Evolutionary conservation across 2,113 vertebrate genomes (phyloP), one percentile per base, ranked within the genome.

Genomic region (Leptocoma aspasia): DNA sequence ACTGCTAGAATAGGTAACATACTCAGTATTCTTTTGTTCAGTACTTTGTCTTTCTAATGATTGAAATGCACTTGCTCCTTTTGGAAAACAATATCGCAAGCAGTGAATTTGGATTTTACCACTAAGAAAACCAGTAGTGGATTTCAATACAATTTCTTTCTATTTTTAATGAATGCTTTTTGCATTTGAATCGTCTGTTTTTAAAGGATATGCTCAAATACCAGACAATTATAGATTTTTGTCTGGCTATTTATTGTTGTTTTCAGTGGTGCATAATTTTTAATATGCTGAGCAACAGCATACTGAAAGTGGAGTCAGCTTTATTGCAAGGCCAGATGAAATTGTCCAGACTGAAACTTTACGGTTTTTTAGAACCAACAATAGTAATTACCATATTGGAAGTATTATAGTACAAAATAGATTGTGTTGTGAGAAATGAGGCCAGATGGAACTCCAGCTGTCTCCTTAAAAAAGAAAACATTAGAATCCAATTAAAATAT

Each of bases 401-500:
- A 94, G 56, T 89, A 86, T 94, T 90, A 94, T 41, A 81, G 52
- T 53, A 94, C 78, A 95, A 94, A 95, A 96, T 76, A 64, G 39
- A 92, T 89, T 77, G 88, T 92, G 71, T 63, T 95, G 80, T 83
- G 82, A 89, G 68, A 96, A 95, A 97, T 93, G 52, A 86, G 83
- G 63, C 91, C 95, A 97, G 93, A 97, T 95, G 96, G 91, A 88
- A 86, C 91, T 97, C 93, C 95, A 96, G 97, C 96, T 98, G 94
- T 82, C 84, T 75, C 44, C 54, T 89, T 90, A 61, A 91, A 94
- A 96, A 97, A 61, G 61, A 95, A 96, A 97, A 88, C 82, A 90
- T 89, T 90, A 77, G 70, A 91, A 85, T 91, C 82, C 89, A 90
- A 97, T 97, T 96, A 97, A 96, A 96, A 96, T 80, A 41, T 70